These are phyloP conservation scores for Athene cunicularia DNA, from an alignment of 2,113 vertebrate genomes.

Conservation along the genomic window DNA sequence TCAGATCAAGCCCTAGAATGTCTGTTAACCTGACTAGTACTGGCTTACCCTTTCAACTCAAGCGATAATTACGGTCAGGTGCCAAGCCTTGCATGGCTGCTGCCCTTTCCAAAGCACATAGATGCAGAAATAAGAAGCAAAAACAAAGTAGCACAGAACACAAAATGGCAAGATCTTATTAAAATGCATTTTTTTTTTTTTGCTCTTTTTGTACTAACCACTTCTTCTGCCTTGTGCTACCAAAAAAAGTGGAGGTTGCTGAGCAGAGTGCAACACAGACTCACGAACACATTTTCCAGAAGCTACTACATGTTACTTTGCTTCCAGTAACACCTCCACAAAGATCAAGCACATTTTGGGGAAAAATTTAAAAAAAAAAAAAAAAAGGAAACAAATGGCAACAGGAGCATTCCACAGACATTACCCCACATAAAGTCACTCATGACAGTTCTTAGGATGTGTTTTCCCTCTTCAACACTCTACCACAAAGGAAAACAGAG, in stretches of 20 bases:
- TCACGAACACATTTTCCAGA: not conserved
- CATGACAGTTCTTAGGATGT: not conserved
- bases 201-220: not conserved
- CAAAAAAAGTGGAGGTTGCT: not conserved
- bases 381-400: not conserved
- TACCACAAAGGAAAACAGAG: not conserved
- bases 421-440: accelerated
- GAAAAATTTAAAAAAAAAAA: not conserved
- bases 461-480: not conserved
- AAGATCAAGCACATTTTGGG: not conserved
- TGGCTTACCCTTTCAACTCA: not conserved
- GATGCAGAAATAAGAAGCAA: not conserved
- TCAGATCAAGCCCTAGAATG: not conserved
- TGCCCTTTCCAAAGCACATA: not conserved
- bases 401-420: not conserved
- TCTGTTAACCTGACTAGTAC: not conserved
- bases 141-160: not conserved
- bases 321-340: not conserved
- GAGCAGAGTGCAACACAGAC: not conserved
- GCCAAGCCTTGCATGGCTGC: accelerated
- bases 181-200: not conserved
- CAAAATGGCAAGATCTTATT: not conserved
- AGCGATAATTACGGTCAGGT: not conserved
- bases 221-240: not conserved
- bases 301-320: not conserved